Percentiles rank a stretch among this genome's conserved stretches.
Evolutionary conservation across 2,113 vertebrate genomes (phyloP).

Genomic region (Chloroceryle aenea): DNA sequence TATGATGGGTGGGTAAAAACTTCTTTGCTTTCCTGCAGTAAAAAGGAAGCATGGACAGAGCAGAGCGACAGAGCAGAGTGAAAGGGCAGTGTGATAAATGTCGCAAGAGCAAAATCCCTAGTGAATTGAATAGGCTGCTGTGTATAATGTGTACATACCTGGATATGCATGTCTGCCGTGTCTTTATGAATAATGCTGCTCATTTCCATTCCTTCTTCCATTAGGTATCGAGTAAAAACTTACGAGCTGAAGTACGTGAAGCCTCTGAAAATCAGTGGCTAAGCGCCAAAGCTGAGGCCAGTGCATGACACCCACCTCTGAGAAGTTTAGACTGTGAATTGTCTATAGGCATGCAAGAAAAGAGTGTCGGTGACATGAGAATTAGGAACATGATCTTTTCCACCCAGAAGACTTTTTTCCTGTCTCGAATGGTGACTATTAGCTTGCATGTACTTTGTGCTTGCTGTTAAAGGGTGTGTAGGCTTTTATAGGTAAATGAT

Average conservation of each 20-base stretch:
- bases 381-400: neutral
- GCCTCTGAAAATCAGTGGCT: neutral
- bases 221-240: neutral
- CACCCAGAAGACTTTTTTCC: neutral
- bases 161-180: neutral
- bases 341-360: neutral
- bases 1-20: neutral
- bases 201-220: neutral
- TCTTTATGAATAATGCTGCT: neutral
- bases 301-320: neutral
- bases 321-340: neutral
- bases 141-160: fast-evolving
- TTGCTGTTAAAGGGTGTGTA: neutral
- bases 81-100: neutral
- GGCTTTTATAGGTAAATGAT: neutral
- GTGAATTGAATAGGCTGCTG: neutral
- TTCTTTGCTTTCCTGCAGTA: neutral
- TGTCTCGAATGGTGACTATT: neutral
- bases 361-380: neutral
- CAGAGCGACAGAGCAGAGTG: neutral
- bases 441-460: neutral
- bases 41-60: fast-evolving
- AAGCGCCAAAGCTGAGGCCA: neutral
- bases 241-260: neutral
- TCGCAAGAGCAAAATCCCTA: neutral